phyloP scores from a whole-genome alignment of 2,888 invertebrate genomes.

The Charanyca ferruginea region DNA sequence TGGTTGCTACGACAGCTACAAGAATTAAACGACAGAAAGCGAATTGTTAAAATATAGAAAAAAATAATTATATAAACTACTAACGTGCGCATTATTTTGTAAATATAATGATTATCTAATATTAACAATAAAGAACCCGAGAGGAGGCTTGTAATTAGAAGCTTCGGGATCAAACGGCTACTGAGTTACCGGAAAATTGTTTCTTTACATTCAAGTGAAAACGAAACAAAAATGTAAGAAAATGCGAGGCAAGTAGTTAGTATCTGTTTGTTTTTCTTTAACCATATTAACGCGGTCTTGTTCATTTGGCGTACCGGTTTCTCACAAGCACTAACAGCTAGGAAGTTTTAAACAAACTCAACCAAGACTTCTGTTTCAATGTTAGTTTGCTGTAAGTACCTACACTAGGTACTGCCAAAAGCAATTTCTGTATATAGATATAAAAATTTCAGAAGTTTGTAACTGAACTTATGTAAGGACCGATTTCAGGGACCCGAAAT shows the following conservation, averaged over 20 bases:
- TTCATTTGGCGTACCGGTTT: slow-evolving; percentile 47
- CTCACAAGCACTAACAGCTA: slow-evolving; percentile 42
- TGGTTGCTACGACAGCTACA: not conserved
- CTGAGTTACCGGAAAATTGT: slow-evolving; percentile 37
- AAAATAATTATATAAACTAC: slow-evolving; percentile 54
- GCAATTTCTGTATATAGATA: slow-evolving; percentile 12
- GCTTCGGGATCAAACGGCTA: slow-evolving; percentile 25
- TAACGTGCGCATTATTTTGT: slow-evolving; percentile 60
- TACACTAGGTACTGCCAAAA: slow-evolving; percentile 22
- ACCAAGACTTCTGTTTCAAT: slow-evolving; percentile 10
- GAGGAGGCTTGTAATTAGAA: slow-evolving; percentile 56
- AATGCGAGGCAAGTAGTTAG: slow-evolving; percentile 11
- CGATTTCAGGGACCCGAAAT: not conserved
- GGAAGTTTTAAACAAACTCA: slow-evolving; percentile 35
- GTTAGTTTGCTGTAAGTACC: slow-evolving; percentile 19
- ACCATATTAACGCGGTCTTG: slow-evolving; percentile 36
- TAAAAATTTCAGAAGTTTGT: slow-evolving; percentile 8
- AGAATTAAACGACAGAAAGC: slow-evolving; percentile 4
- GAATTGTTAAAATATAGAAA: slow-evolving; percentile 23
- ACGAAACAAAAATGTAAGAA: slow-evolving; percentile 32
- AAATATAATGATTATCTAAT: slow-evolving; percentile 6
- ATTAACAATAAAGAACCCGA: slow-evolving; percentile 28
- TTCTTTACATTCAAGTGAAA: slow-evolving; percentile 28
- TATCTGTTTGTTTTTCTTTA: slow-evolving; percentile 44
- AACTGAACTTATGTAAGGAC: not conserved